Evolutionary conservation across 2,113 vertebrate species (phyloP), one percentile per base, ranked within the genome.

Genomic region (Tichodroma muraria): DNA sequence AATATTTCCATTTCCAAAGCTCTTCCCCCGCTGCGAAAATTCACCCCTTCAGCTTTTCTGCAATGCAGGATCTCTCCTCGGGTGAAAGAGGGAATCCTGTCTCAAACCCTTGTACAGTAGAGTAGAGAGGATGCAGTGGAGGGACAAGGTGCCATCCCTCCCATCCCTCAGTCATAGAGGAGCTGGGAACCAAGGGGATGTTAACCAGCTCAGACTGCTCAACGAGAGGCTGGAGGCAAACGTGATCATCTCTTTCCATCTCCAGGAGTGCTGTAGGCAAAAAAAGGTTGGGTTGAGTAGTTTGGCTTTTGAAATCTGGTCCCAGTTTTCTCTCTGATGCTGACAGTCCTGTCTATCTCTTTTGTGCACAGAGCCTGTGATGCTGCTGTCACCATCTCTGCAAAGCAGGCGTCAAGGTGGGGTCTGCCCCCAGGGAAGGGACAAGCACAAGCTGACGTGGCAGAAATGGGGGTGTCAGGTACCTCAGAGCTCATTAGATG

Each of bases 401-500:
- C 56, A 84, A 75, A 88, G 33, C 37, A 30, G 57, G 16, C 4
- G 9, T 13, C 17, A 6, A 9, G 31, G 42, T 15, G 6, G 30
- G 22, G n/a, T 11, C 63, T 75, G 82, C 21, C 31, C 65, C 57
- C 5, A 5, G 40, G 57, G 61, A 72, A n/a, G 4, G 17, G 33
- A n/a, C 31, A 90, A 91, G 37, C 3, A 6, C 50, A 65, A 80
- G 86, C 68, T 25, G 40, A 35, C 15, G 20, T 16, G n/a, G 52
- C 80, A 31, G 20, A 47, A 33, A 64, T n/a, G 7, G 11, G 24
- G 35, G 16, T 57, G 35, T 9, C 21, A 15, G 40, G 60, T 56
- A 25, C 23, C 47, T 97, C 89, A 97, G 54, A 96, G 80, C 35
- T 89, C 83, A 11, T 90, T 88, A 47, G 83, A 77, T 59, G 72